Percentiles rank a stretch among this genome's conserved stretches.
Conservation (phyloP, 2,888 invertebrate species). For the Melanargia galathea region DNA sequence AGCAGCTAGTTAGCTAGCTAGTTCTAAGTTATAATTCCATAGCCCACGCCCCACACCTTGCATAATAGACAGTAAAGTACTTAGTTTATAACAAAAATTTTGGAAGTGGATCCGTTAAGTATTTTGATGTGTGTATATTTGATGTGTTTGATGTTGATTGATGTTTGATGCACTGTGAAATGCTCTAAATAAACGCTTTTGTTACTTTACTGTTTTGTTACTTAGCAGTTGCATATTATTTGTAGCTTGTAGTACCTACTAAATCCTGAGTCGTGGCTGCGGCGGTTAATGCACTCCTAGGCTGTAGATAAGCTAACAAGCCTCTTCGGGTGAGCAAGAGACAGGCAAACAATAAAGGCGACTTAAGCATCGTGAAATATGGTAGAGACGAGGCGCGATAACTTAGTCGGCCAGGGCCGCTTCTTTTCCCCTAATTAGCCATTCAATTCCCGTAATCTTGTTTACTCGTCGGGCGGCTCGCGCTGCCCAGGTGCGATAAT, state of each 20-base stretch:
- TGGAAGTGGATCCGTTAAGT: too few species aligned
- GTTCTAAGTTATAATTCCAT: too few species aligned
- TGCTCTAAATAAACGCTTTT: neutral
- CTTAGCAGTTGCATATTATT: conserved; percentile 27
- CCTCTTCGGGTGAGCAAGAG: conserved; percentile 77
- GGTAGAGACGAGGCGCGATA: conserved; percentile 74
- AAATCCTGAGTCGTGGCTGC: conserved; percentile 32
- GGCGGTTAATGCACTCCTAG: conserved; percentile 70
- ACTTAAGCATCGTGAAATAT: conserved; percentile 79
- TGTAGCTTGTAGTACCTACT: too few species aligned
- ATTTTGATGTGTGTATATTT: too few species aligned
- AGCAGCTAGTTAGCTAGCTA: too few species aligned
- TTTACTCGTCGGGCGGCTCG: conserved; percentile 74
- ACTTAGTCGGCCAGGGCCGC: conserved; percentile 69
- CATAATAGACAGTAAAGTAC: too few species aligned
- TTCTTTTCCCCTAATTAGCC: conserved; percentile 82
- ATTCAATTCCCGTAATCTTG: conserved; percentile 82
- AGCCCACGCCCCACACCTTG: too few species aligned
- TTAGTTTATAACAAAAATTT: too few species aligned
- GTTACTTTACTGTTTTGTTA: conserved; percentile 19
- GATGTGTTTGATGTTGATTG: too few species aligned
- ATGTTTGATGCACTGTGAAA: neutral
- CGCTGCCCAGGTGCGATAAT: conserved; percentile 82
- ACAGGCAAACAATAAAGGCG: conserved; percentile 76
- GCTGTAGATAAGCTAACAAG: conserved; percentile 76